Conservation (phyloP, 2,797 vertebrate genomes). For the Hozukius guyotensis region DNA sequence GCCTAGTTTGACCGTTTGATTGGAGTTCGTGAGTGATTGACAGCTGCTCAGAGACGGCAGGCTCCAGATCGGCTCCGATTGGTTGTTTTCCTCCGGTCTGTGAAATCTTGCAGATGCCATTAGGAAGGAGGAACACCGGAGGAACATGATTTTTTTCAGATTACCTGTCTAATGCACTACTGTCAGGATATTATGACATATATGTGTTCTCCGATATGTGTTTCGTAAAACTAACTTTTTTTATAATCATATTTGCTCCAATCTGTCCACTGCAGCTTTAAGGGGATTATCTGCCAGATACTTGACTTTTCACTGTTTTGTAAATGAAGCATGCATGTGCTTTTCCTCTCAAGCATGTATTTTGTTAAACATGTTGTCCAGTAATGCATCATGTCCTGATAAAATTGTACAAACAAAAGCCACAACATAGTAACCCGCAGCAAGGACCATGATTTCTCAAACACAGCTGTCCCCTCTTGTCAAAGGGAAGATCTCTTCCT, state of each 20-base stretch:
- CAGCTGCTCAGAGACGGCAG: too few species aligned
- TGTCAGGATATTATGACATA: too few species aligned
- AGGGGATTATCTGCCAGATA: background rate
- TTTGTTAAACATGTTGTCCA: background rate
- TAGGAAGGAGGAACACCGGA: too few species aligned
- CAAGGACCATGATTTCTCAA: background rate
- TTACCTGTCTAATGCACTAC: too few species aligned
- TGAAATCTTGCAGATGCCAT: too few species aligned
- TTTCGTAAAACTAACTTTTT: too few species aligned
- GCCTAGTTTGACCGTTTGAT: too few species aligned
- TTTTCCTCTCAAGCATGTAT: background rate
- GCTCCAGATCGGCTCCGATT: too few species aligned
- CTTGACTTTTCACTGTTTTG: background rate
- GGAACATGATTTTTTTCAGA: too few species aligned
- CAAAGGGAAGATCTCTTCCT: background rate
- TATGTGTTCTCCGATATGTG: too few species aligned
- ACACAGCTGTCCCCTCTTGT: background rate
- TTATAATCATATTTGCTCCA: too few species aligned
- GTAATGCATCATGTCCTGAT: background rate
- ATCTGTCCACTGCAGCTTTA: background rate
- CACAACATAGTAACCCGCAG: background rate
- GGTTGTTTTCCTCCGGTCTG: too few species aligned
- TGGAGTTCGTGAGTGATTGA: fast-evolving
- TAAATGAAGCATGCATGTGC: background rate
- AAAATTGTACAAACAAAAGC: background rate